Percentiles rank a stretch among this genome's conserved stretches.
Conservation (phyloP, 2,113 vertebrate genomes). For the Phaethon lepturus region DNA sequence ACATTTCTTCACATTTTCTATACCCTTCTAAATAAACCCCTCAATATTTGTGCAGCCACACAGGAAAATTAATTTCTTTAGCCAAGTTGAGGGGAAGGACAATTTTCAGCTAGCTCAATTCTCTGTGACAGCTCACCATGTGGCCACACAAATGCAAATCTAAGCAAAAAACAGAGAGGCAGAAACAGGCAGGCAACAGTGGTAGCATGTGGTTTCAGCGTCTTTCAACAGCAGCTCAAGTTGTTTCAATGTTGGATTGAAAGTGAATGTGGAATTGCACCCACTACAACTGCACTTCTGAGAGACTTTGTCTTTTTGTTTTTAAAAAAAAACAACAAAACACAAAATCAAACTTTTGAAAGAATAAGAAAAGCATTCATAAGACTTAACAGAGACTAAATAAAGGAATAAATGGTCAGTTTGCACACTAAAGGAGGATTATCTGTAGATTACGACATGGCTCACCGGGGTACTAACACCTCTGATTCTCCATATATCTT, state of each 20-base stretch:
- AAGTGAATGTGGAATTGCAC: background rate
- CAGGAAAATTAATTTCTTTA: background rate
- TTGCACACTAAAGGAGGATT: background rate
- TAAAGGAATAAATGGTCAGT: background rate
- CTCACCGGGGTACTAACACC: background rate
- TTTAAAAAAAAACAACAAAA: background rate
- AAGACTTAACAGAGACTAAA: background rate
- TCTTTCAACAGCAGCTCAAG: background rate
- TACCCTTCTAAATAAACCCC: background rate
- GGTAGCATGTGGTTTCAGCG: background rate
- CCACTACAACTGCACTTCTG: background rate
- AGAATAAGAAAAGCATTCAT: background rate
- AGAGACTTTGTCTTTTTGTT: background rate
- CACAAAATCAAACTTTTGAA: background rate
- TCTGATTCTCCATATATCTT: background rate
- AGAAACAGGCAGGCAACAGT: background rate
- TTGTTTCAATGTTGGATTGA: background rate
- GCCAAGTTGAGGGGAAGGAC: background rate
- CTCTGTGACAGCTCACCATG: background rate
- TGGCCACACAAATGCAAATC: background rate
- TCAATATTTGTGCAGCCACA: background rate
- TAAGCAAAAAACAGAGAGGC: background rate
- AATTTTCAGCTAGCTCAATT: background rate
- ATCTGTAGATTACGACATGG: background rate
- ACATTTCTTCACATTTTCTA: background rate